Evolutionary conservation across 2,888 invertebrate genomes (phyloP).

Genomic region (Melinaea menophilus): DNA sequence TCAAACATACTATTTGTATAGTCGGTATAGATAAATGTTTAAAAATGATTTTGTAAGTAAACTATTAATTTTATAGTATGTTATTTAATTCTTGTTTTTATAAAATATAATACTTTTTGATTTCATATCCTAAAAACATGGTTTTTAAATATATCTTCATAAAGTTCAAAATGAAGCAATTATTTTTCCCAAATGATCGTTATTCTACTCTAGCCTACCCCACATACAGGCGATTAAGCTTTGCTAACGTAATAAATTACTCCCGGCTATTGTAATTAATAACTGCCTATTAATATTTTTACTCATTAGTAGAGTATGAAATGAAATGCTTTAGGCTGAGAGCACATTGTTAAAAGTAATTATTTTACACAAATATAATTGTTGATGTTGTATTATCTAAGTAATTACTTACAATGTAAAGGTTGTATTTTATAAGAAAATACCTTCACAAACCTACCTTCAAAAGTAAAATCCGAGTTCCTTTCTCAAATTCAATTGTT

Average conservation of each 20-base stretch:
- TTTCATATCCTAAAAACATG: too few relatives aligned
- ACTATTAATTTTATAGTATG: too few relatives aligned
- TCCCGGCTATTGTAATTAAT: constrained; percentile 40
- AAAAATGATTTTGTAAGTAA: too few relatives aligned
- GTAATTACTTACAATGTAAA: neutral
- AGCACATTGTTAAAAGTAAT: constrained; percentile 12
- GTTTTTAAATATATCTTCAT: neutral
- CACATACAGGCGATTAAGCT: constrained; percentile 35
- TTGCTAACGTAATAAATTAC: constrained; percentile 38
- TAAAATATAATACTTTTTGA: too few relatives aligned
- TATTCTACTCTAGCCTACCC: constrained; percentile 19
- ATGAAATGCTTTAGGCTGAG: constrained; percentile 33
- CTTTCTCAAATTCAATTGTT: neutral
- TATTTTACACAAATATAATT: constrained; percentile 3
- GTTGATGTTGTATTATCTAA: neutral
- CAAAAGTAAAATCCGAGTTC: neutral
- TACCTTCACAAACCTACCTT: neutral
- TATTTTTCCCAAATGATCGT: neutral
- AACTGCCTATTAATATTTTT: constrained; percentile 43
- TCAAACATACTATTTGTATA: neutral
- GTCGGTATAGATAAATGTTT: neutral
- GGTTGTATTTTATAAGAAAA: neutral
- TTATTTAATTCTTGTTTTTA: too few relatives aligned
- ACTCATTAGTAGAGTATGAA: constrained; percentile 39
- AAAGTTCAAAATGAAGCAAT: neutral